Conservation (phyloP, 1,140 invertebrate genomes). For the Drosophila cardini region DNA sequence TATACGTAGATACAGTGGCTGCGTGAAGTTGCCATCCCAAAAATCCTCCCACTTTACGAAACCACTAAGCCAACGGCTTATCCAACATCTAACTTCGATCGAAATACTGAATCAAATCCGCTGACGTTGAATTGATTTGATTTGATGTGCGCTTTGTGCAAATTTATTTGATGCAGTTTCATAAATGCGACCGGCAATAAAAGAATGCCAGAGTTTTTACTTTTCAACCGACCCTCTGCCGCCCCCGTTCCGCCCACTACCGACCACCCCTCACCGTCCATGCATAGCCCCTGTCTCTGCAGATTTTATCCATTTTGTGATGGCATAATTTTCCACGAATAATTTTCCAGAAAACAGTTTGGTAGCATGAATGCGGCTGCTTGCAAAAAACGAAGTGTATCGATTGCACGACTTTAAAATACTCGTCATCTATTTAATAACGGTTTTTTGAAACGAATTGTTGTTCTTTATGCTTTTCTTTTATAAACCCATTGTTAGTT, state of each 20-base stretch:
- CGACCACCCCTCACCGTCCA: too few species aligned
- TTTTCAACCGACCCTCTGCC: slow-evolving; percentile 1
- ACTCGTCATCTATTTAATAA: too few species aligned
- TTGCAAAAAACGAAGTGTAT: slow-evolving; percentile 5
- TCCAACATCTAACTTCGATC: slow-evolving; percentile 21
- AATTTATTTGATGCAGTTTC: slow-evolving; percentile 76
- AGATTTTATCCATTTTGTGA: slow-evolving; percentile 38
- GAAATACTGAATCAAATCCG: slow-evolving; percentile 66
- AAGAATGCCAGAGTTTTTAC: slow-evolving; percentile 27
- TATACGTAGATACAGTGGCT: neutral
- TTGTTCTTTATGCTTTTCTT: too few species aligned
- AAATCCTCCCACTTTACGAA: neutral
- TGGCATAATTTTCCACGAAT: slow-evolving; percentile 67
- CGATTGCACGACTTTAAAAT: too few species aligned
- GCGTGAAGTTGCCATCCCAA: neutral
- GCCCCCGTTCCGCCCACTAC: neutral
- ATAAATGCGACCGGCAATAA: slow-evolving; percentile 61
- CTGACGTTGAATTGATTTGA: slow-evolving; percentile 77
- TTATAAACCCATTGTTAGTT: too few species aligned
- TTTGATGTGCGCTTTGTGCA: slow-evolving; percentile 77
- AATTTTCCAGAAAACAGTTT: slow-evolving; percentile 41
- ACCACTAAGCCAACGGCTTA: slow-evolving; percentile 8
- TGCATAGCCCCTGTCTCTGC: neutral
- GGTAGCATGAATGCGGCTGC: neutral
- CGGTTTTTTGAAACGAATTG: too few species aligned